Percentiles rank a stretch among this genome's conserved stretches.
Conservation (phyloP, 2,888 invertebrate genomes). For the Sarcophaga carnaria region DNA sequence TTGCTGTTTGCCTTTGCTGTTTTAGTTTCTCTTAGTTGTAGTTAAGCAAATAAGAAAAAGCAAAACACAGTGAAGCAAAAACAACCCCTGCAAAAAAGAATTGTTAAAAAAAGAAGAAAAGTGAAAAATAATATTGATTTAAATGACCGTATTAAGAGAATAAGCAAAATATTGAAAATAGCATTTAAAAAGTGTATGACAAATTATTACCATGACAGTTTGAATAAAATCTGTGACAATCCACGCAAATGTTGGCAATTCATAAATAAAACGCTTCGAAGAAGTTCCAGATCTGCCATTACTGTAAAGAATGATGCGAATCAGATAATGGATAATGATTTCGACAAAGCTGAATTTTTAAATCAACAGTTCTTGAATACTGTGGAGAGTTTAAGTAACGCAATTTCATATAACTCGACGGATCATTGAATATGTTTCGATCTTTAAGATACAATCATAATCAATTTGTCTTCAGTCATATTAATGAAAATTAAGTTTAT, state of each 20-base stretch:
- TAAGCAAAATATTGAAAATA: slow-evolving; percentile 23
- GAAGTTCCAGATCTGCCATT: background rate
- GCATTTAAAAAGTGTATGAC: background rate
- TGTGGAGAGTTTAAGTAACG: background rate
- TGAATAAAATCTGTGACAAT: slow-evolving; percentile 1
- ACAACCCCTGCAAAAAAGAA: too few relatives aligned
- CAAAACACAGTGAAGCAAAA: too few relatives aligned
- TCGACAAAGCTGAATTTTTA: slow-evolving; percentile 12
- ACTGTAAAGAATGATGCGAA: slow-evolving; percentile 6
- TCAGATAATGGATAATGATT: slow-evolving; percentile 5
- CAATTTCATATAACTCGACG: background rate
- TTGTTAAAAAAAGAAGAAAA: too few relatives aligned
- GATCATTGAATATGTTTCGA: background rate
- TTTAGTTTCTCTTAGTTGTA: too few relatives aligned
- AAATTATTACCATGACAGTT: slow-evolving; percentile 8
- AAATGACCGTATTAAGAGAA: background rate
- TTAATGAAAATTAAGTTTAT: slow-evolving; percentile 15
- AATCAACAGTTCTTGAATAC: slow-evolving; percentile 4
- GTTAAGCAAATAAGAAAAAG: too few relatives aligned
- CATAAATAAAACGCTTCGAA: background rate
- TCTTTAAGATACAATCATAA: background rate
- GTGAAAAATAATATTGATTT: too few relatives aligned
- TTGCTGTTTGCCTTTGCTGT: too few relatives aligned
- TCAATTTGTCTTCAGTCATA: slow-evolving; percentile 8
- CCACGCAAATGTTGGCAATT: slow-evolving; percentile 2